Evolutionary conservation across 2,797 vertebrate genomes (phyloP), one percentile per base, ranked within the genome.

Genomic region (Cercopithecus petaurista): DNA sequence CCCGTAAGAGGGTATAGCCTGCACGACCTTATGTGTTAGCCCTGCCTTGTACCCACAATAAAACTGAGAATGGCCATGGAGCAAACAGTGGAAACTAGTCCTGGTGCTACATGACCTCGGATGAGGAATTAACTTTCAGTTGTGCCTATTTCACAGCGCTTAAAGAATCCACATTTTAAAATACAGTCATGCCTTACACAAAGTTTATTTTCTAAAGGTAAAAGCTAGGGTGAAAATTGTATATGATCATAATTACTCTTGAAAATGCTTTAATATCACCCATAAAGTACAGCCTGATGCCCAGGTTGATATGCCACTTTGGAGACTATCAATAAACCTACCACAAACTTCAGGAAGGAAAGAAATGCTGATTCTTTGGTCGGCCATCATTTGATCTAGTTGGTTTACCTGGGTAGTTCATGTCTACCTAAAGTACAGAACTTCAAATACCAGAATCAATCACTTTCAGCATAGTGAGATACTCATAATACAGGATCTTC

Each of bases 161-260:
- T 50, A 41, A 7, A 85, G 77, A 79, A 94, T 36, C 50, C 48
- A 70, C 9, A 43, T 67, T 86, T 89, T 83, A 24, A 90, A 84
- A 46, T 70, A 22, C 11, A 90, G 2, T 59, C 50, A 36, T 72
- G 30, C 17, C 17, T 82, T 22, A 26, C 6, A 92, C 26, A 33
- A 41, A 87, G 28, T 81, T n/a, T 82, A 88, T 67, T 94, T 93
- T n/a, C 50, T 93, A 19, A 87, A 67, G 17, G 70, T 77, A 85
- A 93, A 55, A 64, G 15, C 26, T 81, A 81, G 81, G 13, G 48
- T 41, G 43, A 57, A 95, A 88, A 84, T n/a, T 83, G 41, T 24
- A 41, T 28, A 48, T 57, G 43, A 59, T 24, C 64, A 73, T 11
- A 79, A 1, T 70, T 19, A 39, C 39, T 55, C 39, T 67, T 82